Conservation (phyloP, 2,797 vertebrate genomes). For the Hoplostethus mediterraneus region DNA sequence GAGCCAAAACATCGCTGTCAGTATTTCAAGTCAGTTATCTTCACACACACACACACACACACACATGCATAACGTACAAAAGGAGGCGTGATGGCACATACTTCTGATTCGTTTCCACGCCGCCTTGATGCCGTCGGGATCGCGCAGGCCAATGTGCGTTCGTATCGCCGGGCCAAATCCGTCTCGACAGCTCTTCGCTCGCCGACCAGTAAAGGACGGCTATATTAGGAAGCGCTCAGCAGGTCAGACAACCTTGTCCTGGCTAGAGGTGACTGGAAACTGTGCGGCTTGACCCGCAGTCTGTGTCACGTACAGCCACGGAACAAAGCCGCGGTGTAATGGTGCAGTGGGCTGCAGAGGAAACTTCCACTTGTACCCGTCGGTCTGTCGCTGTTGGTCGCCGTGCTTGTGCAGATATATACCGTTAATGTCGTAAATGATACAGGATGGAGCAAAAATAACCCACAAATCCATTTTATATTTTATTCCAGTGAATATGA, state of each 20-base stretch:
- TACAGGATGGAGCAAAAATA: no score
- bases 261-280: conserved; percentile 1
- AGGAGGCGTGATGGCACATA: conserved; percentile 47
- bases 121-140: background rate
- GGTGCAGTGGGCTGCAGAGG: background rate
- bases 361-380: background rate
- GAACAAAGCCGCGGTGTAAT: background rate
- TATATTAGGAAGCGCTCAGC: conserved; percentile 17
- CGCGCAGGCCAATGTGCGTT: background rate
- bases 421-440: background rate
- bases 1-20: conserved; percentile 33
- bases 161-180: background rate
- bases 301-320: background rate
- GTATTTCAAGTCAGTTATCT: conserved; percentile 52
- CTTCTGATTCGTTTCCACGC: conserved; percentile 36
- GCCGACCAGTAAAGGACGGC: conserved; percentile 5
- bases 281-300: background rate
- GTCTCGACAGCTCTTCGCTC: background rate
- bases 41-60: conserved; percentile 16
- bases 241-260: conserved; percentile 1
- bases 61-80: background rate
- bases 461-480: no score
- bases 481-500: no score
- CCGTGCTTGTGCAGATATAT: no score
- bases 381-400: no score